Percentiles rank a stretch among this genome's conserved stretches.
Evolutionary conservation across 2,797 vertebrate genomes (phyloP).

Genomic region (Onychomys torridus): DNA sequence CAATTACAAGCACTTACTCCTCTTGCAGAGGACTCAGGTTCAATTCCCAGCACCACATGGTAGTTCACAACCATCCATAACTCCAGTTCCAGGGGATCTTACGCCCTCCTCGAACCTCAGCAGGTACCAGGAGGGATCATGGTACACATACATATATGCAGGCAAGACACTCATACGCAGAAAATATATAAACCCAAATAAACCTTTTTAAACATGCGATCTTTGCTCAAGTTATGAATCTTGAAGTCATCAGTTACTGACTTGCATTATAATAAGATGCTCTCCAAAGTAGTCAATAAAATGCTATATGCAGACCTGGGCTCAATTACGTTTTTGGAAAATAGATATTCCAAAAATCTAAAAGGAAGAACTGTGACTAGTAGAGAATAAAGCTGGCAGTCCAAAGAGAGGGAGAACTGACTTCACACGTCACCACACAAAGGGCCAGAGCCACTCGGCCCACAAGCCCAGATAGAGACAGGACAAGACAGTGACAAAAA

Average conservation of each 20-base stretch:
- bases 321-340: not conserved
- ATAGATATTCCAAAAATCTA: slow-evolving; percentile 40
- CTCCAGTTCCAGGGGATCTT: not conserved
- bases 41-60: not conserved
- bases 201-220: not conserved
- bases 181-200: no score
- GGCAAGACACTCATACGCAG: not conserved
- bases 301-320: not conserved
- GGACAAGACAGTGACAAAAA: not conserved
- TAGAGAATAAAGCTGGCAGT: not conserved
- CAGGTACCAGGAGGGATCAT: not conserved
- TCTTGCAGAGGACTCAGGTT: not conserved
- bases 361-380: not conserved
- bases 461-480: not conserved
- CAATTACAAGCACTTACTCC: not conserved
- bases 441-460: not conserved
- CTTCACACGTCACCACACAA: not conserved
- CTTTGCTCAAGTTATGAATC: slow-evolving; percentile 25
- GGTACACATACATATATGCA: not conserved
- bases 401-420: not conserved
- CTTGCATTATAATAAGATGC: slow-evolving; percentile 9
- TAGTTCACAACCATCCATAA: not conserved
- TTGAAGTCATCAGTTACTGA: slow-evolving; percentile 29
- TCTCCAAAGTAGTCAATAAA: slow-evolving; percentile 20
- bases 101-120: not conserved